phyloP scores from a whole-genome alignment of 2,888 invertebrate genomes.

The Sceliomorpha sp. region DNA sequence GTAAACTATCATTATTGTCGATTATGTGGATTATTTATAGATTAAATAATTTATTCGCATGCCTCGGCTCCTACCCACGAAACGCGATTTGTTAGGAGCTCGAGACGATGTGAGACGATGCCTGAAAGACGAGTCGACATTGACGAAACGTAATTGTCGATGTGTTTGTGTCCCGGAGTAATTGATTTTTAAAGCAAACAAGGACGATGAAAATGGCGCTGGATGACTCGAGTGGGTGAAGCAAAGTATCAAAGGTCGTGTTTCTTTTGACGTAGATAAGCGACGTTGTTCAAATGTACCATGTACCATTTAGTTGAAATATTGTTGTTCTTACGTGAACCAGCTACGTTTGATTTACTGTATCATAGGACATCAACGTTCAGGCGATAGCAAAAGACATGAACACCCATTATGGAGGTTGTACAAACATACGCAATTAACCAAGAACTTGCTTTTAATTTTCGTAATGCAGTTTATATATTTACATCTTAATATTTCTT shows the following conservation, averaged over 20 bases:
- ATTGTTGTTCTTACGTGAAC: constrained; percentile 3
- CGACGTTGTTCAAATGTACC: constrained; percentile 15
- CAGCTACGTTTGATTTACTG: not conserved
- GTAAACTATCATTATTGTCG: no score
- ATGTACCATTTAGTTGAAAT: not conserved
- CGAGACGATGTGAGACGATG: no score
- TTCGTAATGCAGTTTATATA: constrained; percentile 1
- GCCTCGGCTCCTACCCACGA: no score
- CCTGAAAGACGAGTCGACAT: no score
- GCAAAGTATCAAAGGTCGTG: constrained; percentile 73
- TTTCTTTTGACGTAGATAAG: constrained; percentile 25
- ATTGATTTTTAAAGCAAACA: constrained; percentile 28
- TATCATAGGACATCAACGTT: constrained; percentile 8
- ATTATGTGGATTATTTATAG: no score
- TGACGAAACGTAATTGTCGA: no score
- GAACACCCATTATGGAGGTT: constrained; percentile 72
- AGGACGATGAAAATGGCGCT: constrained; percentile 70
- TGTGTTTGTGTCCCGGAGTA: not conserved
- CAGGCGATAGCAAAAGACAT: constrained; percentile 60
- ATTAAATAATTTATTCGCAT: no score
- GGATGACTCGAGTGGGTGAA: constrained; percentile 69
- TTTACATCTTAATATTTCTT: not conserved
- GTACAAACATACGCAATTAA: constrained; percentile 11
- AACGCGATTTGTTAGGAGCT: no score
- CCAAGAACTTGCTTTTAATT: not conserved